Conservation (phyloP, 2,888 invertebrate genomes). For the Andrena hattorfiana region DNA sequence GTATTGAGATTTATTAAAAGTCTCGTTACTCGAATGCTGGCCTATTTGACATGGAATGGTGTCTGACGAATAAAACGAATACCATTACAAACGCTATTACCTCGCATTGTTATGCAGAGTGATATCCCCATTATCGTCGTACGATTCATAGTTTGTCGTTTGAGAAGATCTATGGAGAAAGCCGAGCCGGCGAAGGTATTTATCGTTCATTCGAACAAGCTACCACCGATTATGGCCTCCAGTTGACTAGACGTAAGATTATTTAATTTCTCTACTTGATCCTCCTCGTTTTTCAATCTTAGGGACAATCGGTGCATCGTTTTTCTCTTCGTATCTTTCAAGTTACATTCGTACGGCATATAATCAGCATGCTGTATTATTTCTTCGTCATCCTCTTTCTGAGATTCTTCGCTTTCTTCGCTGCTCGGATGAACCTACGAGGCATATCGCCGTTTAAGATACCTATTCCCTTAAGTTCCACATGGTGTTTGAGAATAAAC, state of each 20-base stretch:
- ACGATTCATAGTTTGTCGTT: conserved; percentile 19
- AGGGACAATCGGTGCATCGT: conserved; percentile 65
- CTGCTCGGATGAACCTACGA: conserved; percentile 80
- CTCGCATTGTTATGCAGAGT: conserved; percentile 13
- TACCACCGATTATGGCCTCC: conserved; percentile 77
- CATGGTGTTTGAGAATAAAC: conserved; percentile 13
- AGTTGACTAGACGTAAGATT: conserved; percentile 78
- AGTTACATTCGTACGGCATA: conserved; percentile 50
- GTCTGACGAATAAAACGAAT: conserved; percentile 21
- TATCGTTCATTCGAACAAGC: conserved; percentile 57
- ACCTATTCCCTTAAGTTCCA: conserved; percentile 17
- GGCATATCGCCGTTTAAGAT: conserved; percentile 67
- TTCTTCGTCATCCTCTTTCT: conserved; percentile 74
- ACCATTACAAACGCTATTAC: conserved; percentile 28
- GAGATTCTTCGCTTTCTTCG: conserved; percentile 80
- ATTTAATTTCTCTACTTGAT: conserved; percentile 65
- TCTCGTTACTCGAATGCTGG: conserved; percentile 23
- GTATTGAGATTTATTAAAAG: conserved; percentile 33
- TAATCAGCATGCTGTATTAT: conserved; percentile 34
- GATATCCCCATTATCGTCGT: conserved; percentile 17
- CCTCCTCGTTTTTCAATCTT: conserved; percentile 64
- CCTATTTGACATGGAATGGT: conserved; percentile 53
- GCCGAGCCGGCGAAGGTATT: conserved; percentile 10
- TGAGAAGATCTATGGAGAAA: conserved; percentile 9
- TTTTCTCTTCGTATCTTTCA: conserved; percentile 57